Evolutionary conservation across 2,888 invertebrate genomes (phyloP), one percentile per base, ranked within the genome.

Genomic region (Melinaea marsaeus): DNA sequence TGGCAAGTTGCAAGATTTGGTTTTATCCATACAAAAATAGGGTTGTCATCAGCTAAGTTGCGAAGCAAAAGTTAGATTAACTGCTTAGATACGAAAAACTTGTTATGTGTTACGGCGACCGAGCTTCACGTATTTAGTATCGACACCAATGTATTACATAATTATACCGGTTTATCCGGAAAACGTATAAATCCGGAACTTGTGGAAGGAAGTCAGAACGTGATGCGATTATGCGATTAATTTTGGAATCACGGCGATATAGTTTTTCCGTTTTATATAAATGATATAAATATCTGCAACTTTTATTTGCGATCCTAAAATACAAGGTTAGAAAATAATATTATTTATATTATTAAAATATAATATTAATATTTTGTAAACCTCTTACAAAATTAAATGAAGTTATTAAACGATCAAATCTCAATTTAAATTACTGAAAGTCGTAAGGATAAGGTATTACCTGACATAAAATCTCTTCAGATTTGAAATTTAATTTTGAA

Each of bases 51-150:
- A 63, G 61, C 55, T 42, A 66, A 64, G 63, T 70, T 68, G 63
- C 55, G 60, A 62, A 67, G 67, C 62, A 64, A 69, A 75, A 74
- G 71, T 74, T 72, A 67, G 67, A 70, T 69, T 71, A 69, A 68
- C 66, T 63, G 65, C 58, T 68, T 64, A 60, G 57, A 62, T 51
- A 58, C 55, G 67, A 64, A 69, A 71, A 71, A 67, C 60, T 66
- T 63, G 62, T 59, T 66, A 66, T 62, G 32, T 51, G 32, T 51
- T 51, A 51, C 32, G 51, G 51, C 32, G 47, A 63, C 64, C 67
- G 58, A 69, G 56, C 42, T 32, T 32, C 63, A 59, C 48, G 60
- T 60, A 59, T 48, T 57, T 61, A 61, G 57, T 62, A 62, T 62
- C 48, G 55, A n/a, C 58, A 56, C 62, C 62, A 59, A 57, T 57